Evolutionary conservation across 1,140 invertebrate genomes (phyloP).

Genomic region (Musca domestica): DNA sequence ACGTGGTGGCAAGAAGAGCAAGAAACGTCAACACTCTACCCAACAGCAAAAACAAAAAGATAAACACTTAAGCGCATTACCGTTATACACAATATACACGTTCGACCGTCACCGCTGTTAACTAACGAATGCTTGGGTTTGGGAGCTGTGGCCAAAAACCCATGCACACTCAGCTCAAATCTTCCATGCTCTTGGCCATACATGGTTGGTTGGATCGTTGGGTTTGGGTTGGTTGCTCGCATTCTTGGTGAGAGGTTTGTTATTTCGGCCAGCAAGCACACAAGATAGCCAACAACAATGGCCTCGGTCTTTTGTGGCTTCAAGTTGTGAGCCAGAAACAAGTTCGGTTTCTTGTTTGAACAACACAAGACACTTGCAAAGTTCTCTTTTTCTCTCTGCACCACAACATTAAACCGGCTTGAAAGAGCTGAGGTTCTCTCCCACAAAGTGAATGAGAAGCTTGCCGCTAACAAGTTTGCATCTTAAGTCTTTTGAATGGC

Average conservation of each 20-base stretch:
- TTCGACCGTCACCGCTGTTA: constrained; percentile 23
- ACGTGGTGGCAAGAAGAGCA: not conserved
- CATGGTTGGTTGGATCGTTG: not conserved
- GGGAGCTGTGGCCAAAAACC: not conserved
- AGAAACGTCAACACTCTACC: not conserved
- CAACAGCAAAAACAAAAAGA: not conserved
- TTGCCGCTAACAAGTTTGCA: constrained; percentile 4
- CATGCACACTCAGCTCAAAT: not conserved
- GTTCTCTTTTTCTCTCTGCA: not conserved
- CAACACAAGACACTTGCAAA: constrained; percentile 7
- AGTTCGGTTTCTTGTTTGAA: too few relatives aligned
- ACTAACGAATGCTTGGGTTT: constrained; percentile 25
- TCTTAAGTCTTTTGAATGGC: constrained; percentile 5
- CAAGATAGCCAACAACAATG: not conserved
- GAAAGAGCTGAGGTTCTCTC: not conserved
- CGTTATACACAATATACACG: constrained; percentile 18
- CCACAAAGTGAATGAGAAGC: not conserved
- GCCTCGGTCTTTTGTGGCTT: too few relatives aligned
- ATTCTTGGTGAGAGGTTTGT: too few relatives aligned
- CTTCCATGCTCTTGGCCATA: not conserved
- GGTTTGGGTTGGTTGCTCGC: not conserved
- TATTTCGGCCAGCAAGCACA: not conserved
- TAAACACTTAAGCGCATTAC: not conserved
- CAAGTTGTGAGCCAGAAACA: not conserved
- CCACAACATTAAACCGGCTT: not conserved